phyloP scores from a whole-genome alignment of 2,113 vertebrate species.

The Willisornis vidua region DNA sequence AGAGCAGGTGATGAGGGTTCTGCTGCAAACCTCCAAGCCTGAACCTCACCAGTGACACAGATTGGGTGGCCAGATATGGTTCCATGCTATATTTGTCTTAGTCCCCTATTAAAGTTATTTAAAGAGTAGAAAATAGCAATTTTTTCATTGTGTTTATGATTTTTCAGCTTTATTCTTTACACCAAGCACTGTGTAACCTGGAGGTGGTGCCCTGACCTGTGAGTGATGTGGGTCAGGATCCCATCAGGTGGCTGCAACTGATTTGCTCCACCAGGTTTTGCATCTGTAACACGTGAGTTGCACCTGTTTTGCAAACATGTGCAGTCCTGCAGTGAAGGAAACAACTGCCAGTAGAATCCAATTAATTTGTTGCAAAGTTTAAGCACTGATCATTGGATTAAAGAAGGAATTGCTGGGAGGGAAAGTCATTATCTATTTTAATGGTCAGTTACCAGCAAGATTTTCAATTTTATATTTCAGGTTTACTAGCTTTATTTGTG shows the following conservation, averaged over 20 bases:
- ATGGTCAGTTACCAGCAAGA: neutral
- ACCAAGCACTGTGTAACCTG: neutral
- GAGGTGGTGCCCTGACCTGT: neutral
- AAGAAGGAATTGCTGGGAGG: neutral
- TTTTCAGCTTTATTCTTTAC: neutral
- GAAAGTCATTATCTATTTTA: neutral
- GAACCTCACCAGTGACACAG: accelerated
- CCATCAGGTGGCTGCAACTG: neutral
- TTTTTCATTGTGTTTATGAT: accelerated
- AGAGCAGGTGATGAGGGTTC: neutral
- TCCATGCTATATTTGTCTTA: neutral
- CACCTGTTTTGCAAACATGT: neutral
- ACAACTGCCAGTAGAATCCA: neutral
- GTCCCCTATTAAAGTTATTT: neutral
- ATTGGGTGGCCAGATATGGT: neutral
- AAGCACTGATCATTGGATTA: neutral
- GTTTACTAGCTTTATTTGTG: neutral
- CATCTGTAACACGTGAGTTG: neutral
- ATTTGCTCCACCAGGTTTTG: neutral
- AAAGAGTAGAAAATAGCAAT: neutral
- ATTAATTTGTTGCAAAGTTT: neutral
- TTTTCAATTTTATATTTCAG: neutral
- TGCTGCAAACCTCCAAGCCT: neutral
- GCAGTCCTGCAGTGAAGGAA: neutral
- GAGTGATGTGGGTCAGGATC: neutral